Conservation (phyloP, 2,888 invertebrate genomes). For the Endotricha flammealis region DNA sequence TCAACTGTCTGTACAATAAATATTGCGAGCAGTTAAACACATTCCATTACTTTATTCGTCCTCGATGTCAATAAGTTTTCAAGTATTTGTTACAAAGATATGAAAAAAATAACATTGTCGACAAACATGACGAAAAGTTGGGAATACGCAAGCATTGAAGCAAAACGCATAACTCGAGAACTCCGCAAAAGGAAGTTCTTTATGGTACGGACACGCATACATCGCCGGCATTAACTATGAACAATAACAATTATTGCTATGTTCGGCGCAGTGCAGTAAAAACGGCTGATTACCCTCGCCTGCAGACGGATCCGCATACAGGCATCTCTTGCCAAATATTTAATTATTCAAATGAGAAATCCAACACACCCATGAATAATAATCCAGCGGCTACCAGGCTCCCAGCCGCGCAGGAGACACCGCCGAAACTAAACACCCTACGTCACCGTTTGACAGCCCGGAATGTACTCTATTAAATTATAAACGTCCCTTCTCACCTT, state of each 20-base stretch:
- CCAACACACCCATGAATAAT: constrained; percentile 21
- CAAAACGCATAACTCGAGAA: constrained; percentile 12
- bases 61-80: constrained; percentile 47
- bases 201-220: constrained; percentile 32
- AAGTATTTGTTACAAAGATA: too few species aligned
- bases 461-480: constrained; percentile 61
- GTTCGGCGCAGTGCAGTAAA: constrained; percentile 47
- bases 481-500: constrained; percentile 59
- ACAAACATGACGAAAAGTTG: neutral
- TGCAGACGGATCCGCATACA: constrained; percentile 37
- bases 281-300: constrained; percentile 32
- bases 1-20: too few species aligned
- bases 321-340: constrained; percentile 47
- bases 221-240: constrained; percentile 35
- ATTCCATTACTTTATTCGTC: too few species aligned
- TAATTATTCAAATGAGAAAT: constrained; percentile 49
- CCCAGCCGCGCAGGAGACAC: constrained; percentile 16
- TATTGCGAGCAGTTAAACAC: too few species aligned
- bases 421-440: constrained; percentile 28
- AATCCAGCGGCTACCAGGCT: neutral
- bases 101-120: neutral
- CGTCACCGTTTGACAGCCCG: constrained; percentile 50
- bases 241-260: constrained; percentile 35
- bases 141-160: constrained; percentile 7
- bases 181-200: constrained; percentile 14